Base-by-base conservation (phyloP, 2,797 vertebrate species). In the Pygocentrus nattereri region DNA sequence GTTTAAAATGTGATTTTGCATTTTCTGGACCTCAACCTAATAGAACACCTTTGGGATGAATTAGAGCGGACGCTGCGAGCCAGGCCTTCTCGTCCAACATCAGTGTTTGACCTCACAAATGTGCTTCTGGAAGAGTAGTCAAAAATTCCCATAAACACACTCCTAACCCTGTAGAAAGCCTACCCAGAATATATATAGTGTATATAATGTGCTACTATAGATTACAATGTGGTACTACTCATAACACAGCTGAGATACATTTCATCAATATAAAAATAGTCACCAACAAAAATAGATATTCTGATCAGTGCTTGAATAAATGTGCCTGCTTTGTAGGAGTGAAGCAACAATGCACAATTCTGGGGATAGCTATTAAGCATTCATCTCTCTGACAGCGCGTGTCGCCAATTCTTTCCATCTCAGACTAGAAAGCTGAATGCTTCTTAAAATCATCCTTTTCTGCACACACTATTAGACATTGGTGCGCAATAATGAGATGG, bases 381-480 rank as follows among this genome's bases (percentile, higher is more conserved):
- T 76, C 59, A 76, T 10, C n/a, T 41, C 25, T 68, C 30, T 77
- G 74, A 77, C 74, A 72, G 58, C 67, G 31, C 56, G 34, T 56
- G 67, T 61, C 75, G 58, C 58, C 69, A 72, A 19, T 77, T 71
- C 74, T 71, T 64, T 54, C 38, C 23, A 62, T 71, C 68, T 23
- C 23, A 47, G 44, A 64, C 31, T 74, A 56, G 52, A 72, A 54
- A 81, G 80, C 79, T 78, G 87, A 88, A 81, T 73, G 74, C 62
- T 15, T 59, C 79, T 77, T 73, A 72, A 71, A 44, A 68, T 50
- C 82, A 31, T 78, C 2, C 50, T 64, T 84, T 77, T 64, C 23
- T 13, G 23, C 58, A 23, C 38, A 31, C 30, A 49, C 31, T 41
- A 74, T 74, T 58, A 73, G 67, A 64, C 18, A 5, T 31, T 44